These are phyloP conservation scores for Xanthia icteritia DNA, from an alignment of 2,888 invertebrate species.

Conservation along the genomic window DNA sequence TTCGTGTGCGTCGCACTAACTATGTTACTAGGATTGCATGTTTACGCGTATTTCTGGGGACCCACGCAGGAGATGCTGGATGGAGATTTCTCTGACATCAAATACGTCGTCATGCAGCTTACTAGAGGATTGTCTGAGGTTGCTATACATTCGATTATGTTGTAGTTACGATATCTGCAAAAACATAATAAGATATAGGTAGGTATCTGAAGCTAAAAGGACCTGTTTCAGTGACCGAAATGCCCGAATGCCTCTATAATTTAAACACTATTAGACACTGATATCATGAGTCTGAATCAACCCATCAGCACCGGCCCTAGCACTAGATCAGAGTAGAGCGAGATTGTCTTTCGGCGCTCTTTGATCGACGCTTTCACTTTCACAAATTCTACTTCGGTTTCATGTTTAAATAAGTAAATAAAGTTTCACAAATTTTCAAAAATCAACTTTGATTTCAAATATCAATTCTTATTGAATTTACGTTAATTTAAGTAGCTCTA, in stretches of 20 bases:
- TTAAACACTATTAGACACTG: not conserved
- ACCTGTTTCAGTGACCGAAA: not conserved
- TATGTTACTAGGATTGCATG: conserved; percentile 81
- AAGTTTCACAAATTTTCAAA: no score
- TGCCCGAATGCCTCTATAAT: not conserved
- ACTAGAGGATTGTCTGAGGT: conserved; percentile 83
- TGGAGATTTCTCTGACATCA: conserved; percentile 81
- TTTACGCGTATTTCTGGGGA: conserved; percentile 80
- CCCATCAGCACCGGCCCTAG: not conserved
- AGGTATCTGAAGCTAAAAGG: not conserved
- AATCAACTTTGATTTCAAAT: no score
- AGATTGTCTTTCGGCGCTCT: no score
- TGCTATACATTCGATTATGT: not conserved
- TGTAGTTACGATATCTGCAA: not conserved
- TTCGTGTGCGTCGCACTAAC: conserved; percentile 81
- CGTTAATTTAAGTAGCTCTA: no score
- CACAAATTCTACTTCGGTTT: no score
- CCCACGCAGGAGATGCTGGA: conserved; percentile 74
- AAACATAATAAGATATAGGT: not conserved
- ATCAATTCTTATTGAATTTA: no score
- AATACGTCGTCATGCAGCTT: conserved; percentile 84
- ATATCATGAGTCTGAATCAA: not conserved
- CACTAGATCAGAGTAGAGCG: no score
- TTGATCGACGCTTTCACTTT: no score
- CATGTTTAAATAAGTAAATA: no score